Conservation (phyloP, 2,888 invertebrate species). For the Arctia plantaginis region DNA sequence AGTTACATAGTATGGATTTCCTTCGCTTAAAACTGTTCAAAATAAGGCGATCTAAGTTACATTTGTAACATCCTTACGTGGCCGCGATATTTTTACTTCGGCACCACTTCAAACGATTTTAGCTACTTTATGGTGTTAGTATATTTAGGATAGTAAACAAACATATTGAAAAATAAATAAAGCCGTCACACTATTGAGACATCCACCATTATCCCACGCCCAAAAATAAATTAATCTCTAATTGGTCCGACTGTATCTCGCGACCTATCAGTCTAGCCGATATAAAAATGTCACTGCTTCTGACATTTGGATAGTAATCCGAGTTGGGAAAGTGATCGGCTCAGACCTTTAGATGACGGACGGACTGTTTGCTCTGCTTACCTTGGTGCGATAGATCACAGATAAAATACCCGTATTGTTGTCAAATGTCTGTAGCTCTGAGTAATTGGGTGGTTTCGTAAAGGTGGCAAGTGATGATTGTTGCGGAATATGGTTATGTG, state of each 20-base stretch:
- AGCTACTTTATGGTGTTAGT: neutral
- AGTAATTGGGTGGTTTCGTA: constrained; percentile 45
- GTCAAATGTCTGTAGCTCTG: constrained; percentile 52
- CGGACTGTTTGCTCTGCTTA: constrained; percentile 39
- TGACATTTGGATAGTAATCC: constrained; percentile 84
- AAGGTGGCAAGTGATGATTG: constrained; percentile 31
- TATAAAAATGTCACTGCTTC: constrained; percentile 84
- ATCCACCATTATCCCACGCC: constrained; percentile 44
- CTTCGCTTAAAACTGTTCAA: neutral
- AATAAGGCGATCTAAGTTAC: neutral
- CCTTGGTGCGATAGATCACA: constrained; percentile 52
- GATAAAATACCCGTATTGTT: constrained; percentile 49
- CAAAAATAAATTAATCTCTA: constrained; percentile 80
- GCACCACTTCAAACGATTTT: neutral
- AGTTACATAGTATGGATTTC: too few species aligned
- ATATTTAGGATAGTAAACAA: neutral
- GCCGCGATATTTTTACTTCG: neutral
- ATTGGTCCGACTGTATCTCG: constrained; percentile 81
- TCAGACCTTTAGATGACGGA: constrained; percentile 59
- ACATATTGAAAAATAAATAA: neutral
- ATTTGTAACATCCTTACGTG: neutral
- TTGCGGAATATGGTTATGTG: constrained; percentile 30
- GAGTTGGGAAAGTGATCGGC: constrained; percentile 79
- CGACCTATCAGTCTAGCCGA: constrained; percentile 74
- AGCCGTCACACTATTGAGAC: constrained; percentile 34